Conservation (phyloP, 2,113 vertebrate species). For the Potamarius usumacintae region DNA sequence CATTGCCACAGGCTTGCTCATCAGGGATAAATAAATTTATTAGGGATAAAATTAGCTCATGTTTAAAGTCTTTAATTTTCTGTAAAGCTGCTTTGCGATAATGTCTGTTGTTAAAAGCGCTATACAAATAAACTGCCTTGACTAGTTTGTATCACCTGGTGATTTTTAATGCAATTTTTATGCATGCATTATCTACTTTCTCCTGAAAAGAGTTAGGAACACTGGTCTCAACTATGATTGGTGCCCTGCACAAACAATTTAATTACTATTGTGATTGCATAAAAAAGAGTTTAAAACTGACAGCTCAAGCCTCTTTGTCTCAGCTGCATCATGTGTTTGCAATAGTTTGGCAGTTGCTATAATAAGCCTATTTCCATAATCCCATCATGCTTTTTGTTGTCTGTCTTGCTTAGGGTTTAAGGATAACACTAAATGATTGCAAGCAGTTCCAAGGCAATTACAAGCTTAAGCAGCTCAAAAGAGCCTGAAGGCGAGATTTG, state of each 20-base stretch:
- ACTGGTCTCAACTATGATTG: not conserved
- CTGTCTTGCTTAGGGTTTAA: conserved; percentile 49
- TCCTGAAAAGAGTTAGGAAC: not conserved
- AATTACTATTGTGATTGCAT: not conserved
- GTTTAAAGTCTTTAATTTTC: too few species aligned
- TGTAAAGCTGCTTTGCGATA: too few species aligned
- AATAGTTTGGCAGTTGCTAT: conserved; percentile 29
- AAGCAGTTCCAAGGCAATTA: conserved; percentile 51
- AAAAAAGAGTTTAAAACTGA: not conserved
- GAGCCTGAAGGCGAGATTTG: conserved; percentile 38
- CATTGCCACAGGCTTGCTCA: too few species aligned
- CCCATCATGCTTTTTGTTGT: conserved; percentile 41
- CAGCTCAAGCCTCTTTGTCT: not conserved
- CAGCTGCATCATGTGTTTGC: conserved; percentile 1
- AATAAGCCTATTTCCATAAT: conserved; percentile 49
- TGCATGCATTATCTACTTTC: not conserved
- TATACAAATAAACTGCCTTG: too few species aligned
- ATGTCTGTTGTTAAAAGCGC: too few species aligned
- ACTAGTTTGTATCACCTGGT: not conserved
- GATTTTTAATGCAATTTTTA: not conserved
- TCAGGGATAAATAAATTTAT: too few species aligned
- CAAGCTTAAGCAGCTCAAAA: conserved; percentile 54
- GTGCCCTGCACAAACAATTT: not conserved
- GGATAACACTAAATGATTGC: conserved; percentile 48
- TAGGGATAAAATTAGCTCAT: too few species aligned